Evolutionary conservation across 2,888 invertebrate species (phyloP), one percentile per base, ranked within the genome.

Genomic region (Portevinia maculata): DNA sequence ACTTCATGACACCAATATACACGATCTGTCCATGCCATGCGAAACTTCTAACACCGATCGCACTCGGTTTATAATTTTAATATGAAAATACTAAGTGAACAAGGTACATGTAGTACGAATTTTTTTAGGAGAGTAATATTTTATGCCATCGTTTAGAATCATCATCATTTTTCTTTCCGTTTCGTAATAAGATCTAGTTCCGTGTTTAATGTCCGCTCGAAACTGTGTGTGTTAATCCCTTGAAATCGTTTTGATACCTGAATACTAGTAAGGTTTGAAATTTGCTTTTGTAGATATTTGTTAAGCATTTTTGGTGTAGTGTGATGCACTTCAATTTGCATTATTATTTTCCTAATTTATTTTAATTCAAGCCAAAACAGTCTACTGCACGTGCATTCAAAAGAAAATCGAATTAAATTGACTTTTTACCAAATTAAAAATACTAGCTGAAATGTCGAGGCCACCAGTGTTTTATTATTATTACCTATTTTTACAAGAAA

Each of bases 81-180:
- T 39, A 65, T 65, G 41, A 13, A 57, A 48, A 50, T 37, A 50
- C 30, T 48, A 30, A 44, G 57, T 57, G 48, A 50, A 65, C 55
- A 17, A 37, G 37, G 46, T 19, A 39, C 34, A 39, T 50, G 30
- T 15, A 65, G 70, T 73, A 30, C 15, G 15, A 6, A 3, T 15
- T 13, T 37, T 46, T 37, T 37, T n/a, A n/a, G 6, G 11, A 19
- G 24, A 9, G 53, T 46, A 55, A 21, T 11, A 59, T 41, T 17
- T 15, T 59, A 15, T 19, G 24, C 24, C 41, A 34, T 55, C 30
- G 44, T 48, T 46, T 13, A 24, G 32, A 69, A 59, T 50, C 50
- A 52, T 50, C 48, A 48, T 46, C 28, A 39, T 41, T n/a, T n/a
- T n/a, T 60, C 41, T 60, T 52, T 59, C 32, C 59, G 30, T 21